Conservation (phyloP, 2,797 vertebrate species). For the Danio choprae region DNA sequence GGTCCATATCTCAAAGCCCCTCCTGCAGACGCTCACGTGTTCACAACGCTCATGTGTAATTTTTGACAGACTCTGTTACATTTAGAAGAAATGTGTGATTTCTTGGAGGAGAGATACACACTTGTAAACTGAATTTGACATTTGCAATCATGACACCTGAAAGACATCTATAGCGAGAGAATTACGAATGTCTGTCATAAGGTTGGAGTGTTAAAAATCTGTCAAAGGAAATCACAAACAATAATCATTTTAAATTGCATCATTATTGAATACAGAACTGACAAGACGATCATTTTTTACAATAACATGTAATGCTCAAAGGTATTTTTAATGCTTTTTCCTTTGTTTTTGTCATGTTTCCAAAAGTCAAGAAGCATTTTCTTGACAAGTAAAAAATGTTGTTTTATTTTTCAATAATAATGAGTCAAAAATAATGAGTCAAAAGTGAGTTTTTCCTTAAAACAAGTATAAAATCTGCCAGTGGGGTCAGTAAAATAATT, state of each 20-base stretch:
- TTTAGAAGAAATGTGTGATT: constrained; percentile 75
- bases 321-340: too few relatives aligned
- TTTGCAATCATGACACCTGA: not conserved
- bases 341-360: too few relatives aligned
- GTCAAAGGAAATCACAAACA: not conserved
- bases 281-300: not conserved
- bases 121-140: not conserved
- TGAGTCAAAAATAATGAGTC: too few relatives aligned
- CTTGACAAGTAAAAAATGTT: too few relatives aligned
- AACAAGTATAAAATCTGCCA: too few relatives aligned
- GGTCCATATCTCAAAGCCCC: constrained; percentile 63
- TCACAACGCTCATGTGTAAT: constrained; percentile 59
- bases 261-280: not conserved
- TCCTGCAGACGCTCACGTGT: constrained; percentile 55
- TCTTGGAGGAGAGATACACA: constrained; percentile 62
- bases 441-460: too few relatives aligned
- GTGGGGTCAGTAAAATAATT: too few relatives aligned
- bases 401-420: too few relatives aligned
- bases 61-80: constrained; percentile 78
- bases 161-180: not conserved
- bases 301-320: not conserved
- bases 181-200: not conserved
- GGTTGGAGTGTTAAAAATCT: not conserved
- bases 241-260: too few relatives aligned
- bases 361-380: not conserved